Conservation (phyloP, 2,797 vertebrate genomes). For the Anniella stebbinsi region DNA sequence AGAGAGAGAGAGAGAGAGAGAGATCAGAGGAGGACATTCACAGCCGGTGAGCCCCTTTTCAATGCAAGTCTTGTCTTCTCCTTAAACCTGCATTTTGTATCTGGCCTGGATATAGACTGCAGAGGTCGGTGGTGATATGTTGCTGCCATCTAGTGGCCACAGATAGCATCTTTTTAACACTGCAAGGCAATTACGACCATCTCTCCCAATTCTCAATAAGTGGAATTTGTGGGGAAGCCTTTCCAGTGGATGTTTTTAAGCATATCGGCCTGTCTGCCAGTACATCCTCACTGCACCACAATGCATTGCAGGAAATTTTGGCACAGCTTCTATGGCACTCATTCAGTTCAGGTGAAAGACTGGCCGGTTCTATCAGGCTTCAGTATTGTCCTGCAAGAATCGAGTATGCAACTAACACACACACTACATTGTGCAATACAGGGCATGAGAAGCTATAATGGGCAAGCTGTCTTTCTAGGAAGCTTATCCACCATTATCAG, state of each 20-base stretch:
- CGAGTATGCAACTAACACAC: neutral
- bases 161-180: neutral
- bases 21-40: neutral
- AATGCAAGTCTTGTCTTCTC: neutral
- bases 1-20: neutral
- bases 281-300: neutral
- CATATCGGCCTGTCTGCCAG: neutral
- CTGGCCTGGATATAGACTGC: fast-evolving
- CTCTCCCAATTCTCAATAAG: neutral
- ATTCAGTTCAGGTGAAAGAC: neutral
- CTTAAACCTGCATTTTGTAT: neutral
- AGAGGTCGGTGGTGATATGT: neutral
- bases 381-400: neutral
- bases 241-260: no score
- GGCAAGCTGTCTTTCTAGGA: neutral
- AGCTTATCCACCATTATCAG: no score
- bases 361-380: neutral
- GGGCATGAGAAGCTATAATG: neutral
- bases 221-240: neutral
- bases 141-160: slow-evolving; percentile 24
- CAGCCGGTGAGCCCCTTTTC: neutral
- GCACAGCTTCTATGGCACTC: neutral
- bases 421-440: neutral
- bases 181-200: neutral
- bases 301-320: neutral